Percentiles rank a stretch among this genome's conserved stretches.
Evolutionary conservation across 2,113 vertebrate species (phyloP).

Genomic region (Dipodomys ordii): DNA sequence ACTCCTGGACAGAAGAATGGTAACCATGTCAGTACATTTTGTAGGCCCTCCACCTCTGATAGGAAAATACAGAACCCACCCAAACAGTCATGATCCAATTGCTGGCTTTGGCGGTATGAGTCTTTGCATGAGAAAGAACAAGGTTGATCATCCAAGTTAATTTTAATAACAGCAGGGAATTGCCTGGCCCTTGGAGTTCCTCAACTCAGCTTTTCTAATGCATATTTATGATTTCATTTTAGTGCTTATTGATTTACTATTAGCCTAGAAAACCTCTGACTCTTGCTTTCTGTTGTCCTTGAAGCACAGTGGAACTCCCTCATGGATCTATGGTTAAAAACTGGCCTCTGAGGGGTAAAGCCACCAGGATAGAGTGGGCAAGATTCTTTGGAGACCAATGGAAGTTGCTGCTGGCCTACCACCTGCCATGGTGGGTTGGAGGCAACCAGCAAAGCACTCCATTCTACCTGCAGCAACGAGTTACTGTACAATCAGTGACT

Average conservation of each 20-base stretch:
- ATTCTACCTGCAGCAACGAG: background rate
- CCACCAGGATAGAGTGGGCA: background rate
- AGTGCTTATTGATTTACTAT: slow-evolving; percentile 64
- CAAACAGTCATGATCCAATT: background rate
- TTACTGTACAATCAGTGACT: background rate
- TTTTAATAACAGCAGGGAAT: slow-evolving; percentile 76
- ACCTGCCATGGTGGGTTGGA: background rate
- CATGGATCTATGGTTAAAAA: background rate
- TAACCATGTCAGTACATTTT: background rate
- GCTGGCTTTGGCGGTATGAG: background rate
- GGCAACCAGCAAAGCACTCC: background rate
- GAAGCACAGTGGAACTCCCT: slow-evolving; percentile 58
- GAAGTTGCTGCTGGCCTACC: background rate
- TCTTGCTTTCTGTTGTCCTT: slow-evolving; percentile 65
- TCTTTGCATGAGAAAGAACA: slow-evolving; percentile 34
- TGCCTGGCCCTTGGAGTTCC: background rate
- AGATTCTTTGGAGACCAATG: background rate
- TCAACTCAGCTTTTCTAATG: slow-evolving; percentile 63
- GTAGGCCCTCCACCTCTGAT: background rate
- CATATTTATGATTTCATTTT: slow-evolving; percentile 74
- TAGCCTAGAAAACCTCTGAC: slow-evolving; percentile 66
- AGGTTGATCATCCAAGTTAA: slow-evolving; percentile 44
- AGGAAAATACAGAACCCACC: background rate
- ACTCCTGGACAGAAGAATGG: background rate
- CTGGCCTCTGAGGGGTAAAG: background rate